These are phyloP conservation scores for Drosophila gunungcola DNA, from an alignment of 1,140 invertebrate species.

Conservation along the genomic window DNA sequence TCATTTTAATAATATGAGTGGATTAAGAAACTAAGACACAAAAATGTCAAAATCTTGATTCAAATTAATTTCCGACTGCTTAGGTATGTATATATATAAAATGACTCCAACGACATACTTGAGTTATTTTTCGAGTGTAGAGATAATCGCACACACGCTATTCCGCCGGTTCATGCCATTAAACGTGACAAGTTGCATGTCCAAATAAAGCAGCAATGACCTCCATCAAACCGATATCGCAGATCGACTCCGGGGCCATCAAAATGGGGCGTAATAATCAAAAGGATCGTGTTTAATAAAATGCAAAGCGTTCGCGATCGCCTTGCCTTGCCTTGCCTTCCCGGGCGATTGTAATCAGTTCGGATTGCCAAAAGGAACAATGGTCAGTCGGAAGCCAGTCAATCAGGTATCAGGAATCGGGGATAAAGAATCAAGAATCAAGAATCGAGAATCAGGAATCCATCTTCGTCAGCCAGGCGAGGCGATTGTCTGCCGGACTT, in stretches of 20 bases:
- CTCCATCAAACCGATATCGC: slow-evolving; percentile 55
- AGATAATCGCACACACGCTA: slow-evolving; percentile 35
- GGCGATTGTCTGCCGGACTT: slow-evolving; percentile 64
- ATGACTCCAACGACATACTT: background rate
- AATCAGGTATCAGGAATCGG: slow-evolving; percentile 43
- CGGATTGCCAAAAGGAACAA: slow-evolving; percentile 43
- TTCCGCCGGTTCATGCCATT: slow-evolving; percentile 62
- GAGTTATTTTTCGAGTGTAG: slow-evolving; percentile 23
- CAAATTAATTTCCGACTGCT: background rate
- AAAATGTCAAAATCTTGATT: too few species aligned
- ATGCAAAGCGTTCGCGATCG: slow-evolving; percentile 68
- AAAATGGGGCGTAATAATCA: slow-evolving; percentile 62
- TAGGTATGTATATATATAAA: background rate
- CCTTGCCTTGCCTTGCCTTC: slow-evolving; percentile 27
- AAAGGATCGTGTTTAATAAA: slow-evolving; percentile 79
- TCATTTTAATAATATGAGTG: too few species aligned
- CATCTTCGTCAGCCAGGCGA: slow-evolving; percentile 64
- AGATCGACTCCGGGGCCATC: slow-evolving; percentile 33
- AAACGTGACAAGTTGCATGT: slow-evolving; percentile 82
- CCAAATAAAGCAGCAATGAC: slow-evolving; percentile 70
- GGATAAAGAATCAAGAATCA: background rate
- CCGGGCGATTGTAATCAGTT: slow-evolving; percentile 34
- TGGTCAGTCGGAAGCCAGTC: slow-evolving; percentile 42
- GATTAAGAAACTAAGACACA: too few species aligned
- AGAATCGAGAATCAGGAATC: slow-evolving; percentile 40